Base-by-base conservation (phyloP, 2,113 vertebrate species). In the Melanocharis versteri region DNA sequence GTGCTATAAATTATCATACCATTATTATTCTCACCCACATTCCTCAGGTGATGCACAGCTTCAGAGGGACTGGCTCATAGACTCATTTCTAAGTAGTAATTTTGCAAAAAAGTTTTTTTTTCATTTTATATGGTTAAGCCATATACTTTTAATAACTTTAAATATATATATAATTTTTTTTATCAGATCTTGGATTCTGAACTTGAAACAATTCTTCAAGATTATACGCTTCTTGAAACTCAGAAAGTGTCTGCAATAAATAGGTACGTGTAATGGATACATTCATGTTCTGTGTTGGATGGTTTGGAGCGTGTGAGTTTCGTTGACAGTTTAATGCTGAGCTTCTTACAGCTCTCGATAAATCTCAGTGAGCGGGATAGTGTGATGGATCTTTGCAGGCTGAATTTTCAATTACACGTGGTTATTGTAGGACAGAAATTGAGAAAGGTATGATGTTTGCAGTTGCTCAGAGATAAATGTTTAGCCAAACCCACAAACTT, bases 141-240 rank as follows among this genome's bases (percentile, higher is more conserved):
- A 7, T 70, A 24, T 78, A 39, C 4, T 60, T 92, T 61, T 33
- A 83, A 37, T 71, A 60, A 90, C 15, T 66, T 94, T 31, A 85
- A 65, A 66, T 48, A 51, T 11, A 19, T 45, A 17, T 24, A 6
- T 62, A 9, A 71, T 83, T 22, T 86, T 28, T 93, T 18, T 78
- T 92, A 84, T 54, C 88, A 97, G 96, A 40, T 92, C 65, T 94
- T 87, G 69, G 76, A 75, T 45, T 93, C 51, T 68, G 64, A 89
- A 78, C 53, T 78, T 64, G 71, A 62, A 64, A 10, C 28, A 50
- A 18, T 78, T 90, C 60, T 87, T 87, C 73, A 53, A 28, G 83
- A 56, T 83, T 90, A 35, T 60, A 71, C 54, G 37, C 61, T 75
- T 92, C 88, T 18, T 60, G 80, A 76, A 93, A 37, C 64, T 78